Percentiles rank a stretch among this genome's conserved stretches.
These are phyloP conservation scores for Odontophorus gujanensis DNA, from an alignment of 2,113 vertebrate genomes.

Conservation along the genomic window DNA sequence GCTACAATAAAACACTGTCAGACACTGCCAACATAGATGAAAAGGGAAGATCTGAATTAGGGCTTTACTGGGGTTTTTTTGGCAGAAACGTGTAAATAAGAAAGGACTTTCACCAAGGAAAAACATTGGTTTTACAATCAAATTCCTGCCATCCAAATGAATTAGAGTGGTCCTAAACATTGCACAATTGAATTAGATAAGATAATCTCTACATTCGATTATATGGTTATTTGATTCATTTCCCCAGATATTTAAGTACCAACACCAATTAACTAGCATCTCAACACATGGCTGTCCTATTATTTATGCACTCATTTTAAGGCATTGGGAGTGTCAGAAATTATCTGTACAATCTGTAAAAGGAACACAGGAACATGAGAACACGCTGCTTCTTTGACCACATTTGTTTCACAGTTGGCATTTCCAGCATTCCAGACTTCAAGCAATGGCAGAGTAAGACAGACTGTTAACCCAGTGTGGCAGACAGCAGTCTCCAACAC, in stretches of 20 bases:
- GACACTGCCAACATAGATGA: background rate
- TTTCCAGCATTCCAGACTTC: background rate
- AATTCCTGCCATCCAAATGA: background rate
- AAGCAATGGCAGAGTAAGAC: background rate
- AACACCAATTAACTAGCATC: background rate
- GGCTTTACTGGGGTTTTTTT: background rate
- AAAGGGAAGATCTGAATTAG: background rate
- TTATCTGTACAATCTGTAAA: background rate
- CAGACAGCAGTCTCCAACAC: background rate
- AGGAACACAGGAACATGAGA: background rate
- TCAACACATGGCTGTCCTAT: background rate
- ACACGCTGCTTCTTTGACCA: background rate
- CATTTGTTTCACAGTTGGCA: background rate
- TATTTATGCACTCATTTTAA: background rate
- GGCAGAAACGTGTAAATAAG: background rate
- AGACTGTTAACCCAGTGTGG: background rate
- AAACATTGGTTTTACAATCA: background rate
- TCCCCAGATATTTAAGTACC: background rate
- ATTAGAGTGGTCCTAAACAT: background rate
- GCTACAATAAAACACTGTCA: conserved; percentile 10
- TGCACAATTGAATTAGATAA: background rate
- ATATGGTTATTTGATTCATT: background rate
- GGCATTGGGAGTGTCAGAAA: background rate
- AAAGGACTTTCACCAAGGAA: background rate
- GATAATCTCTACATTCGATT: background rate